These are phyloP conservation scores for Nestor notabilis DNA, from an alignment of 2,113 vertebrate genomes.

Conservation along the genomic window DNA sequence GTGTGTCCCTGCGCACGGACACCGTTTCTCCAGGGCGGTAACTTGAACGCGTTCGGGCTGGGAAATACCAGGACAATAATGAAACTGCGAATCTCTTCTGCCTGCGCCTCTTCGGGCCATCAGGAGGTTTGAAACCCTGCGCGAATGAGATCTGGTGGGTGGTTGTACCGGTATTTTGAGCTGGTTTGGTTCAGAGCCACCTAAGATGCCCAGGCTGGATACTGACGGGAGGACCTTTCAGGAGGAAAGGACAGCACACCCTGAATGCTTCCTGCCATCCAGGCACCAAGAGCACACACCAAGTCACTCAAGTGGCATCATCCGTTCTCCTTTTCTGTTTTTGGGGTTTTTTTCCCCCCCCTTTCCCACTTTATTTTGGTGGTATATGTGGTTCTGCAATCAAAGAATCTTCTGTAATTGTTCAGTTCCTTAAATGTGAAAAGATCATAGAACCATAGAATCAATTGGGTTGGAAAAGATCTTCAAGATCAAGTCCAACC, in stretches of 20 bases:
- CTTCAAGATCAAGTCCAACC: background rate
- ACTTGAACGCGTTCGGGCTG: background rate
- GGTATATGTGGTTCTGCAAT: background rate
- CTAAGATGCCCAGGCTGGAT: background rate
- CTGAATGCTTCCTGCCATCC: background rate
- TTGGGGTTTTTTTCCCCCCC: accelerated
- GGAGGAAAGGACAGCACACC: background rate
- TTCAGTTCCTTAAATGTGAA: background rate
- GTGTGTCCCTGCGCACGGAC: background rate
- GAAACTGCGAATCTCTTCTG: background rate
- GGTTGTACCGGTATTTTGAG: background rate
- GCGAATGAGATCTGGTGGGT: background rate
- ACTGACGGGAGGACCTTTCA: background rate
- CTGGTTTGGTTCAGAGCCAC: background rate
- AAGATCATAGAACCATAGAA: background rate
- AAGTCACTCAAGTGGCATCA: background rate
- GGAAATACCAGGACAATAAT: background rate
- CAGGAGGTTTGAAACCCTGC: background rate
- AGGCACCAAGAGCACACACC: background rate
- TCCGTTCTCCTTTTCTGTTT: background rate
- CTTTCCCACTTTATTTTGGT: background rate
- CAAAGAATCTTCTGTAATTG: background rate
- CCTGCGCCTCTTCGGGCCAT: background rate
- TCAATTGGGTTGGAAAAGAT: background rate
- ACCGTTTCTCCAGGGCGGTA: background rate